Percentiles rank a stretch among this genome's conserved stretches.
Conservation (phyloP, 2,888 invertebrate species). For the Patella ulyssiponensis region DNA sequence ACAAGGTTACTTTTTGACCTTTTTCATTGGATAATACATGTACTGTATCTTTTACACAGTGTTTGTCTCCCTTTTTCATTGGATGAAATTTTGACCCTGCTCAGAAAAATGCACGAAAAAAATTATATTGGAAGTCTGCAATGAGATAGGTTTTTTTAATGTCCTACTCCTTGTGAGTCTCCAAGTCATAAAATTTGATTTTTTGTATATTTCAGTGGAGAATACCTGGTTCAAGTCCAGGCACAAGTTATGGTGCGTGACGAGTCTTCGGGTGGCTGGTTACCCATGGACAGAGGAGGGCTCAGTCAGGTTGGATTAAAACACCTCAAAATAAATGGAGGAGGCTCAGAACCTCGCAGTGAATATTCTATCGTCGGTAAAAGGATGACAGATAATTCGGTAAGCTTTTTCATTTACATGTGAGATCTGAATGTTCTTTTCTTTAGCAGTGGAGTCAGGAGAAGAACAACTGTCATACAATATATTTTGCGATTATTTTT, state of each 20-base stretch:
- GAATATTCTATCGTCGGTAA: conserved; percentile 93
- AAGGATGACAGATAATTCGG: conserved; percentile 92
- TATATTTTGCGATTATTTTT: too few relatives aligned
- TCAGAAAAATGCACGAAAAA: too few relatives aligned
- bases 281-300: conserved; percentile 91
- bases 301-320: conserved; percentile 84
- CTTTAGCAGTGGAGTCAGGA: background rate
- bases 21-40: too few relatives aligned
- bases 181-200: conserved; percentile 46
- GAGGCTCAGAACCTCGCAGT: conserved; percentile 45
- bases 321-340: conserved; percentile 40
- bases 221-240: conserved; percentile 89
- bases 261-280: conserved; percentile 97
- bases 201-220: conserved; percentile 52
- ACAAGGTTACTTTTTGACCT: too few relatives aligned
- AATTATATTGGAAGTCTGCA: background rate
- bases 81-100: too few relatives aligned
- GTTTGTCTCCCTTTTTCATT: too few relatives aligned
- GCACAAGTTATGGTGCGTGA: conserved; percentile 99
- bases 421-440: background rate
- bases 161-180: background rate
- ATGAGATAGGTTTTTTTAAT: background rate
- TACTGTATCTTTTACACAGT: too few relatives aligned
- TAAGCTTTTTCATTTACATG: conserved; percentile 74
- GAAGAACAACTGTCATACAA: too few relatives aligned